These are phyloP conservation scores for Callosobruchus maculatus DNA, from an alignment of 2,888 invertebrate species.

Conservation along the genomic window DNA sequence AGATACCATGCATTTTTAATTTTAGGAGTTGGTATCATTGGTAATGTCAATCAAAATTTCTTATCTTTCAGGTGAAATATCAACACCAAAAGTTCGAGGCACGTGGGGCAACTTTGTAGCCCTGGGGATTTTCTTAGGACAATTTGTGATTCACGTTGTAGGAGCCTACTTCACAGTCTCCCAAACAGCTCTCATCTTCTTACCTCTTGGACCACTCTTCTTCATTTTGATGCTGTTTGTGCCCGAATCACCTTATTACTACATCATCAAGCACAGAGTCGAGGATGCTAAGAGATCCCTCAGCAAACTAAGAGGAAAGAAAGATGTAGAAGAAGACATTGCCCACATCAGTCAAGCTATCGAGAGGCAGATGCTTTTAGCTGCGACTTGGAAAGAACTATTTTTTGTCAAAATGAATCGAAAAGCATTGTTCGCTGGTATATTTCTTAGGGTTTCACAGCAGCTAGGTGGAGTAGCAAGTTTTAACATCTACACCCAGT, in stretches of 20 bases:
- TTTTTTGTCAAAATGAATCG: conserved; percentile 33
- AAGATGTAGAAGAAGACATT: conserved; percentile 32
- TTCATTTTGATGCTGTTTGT: conserved; percentile 56
- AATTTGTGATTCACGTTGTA: conserved; percentile 48
- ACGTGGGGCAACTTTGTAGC: conserved; percentile 37
- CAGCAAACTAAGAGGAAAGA: conserved; percentile 24
- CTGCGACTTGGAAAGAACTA: conserved; percentile 37
- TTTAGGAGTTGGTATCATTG: no score
- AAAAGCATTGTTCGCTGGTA: conserved; percentile 32
- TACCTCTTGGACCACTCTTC: conserved; percentile 56
- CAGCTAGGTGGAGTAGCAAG: conserved; percentile 34
- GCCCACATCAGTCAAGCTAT: conserved; percentile 29
- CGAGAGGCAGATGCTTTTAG: conserved; percentile 36
- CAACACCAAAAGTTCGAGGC: conserved; percentile 36
- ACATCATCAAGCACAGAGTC: conserved; percentile 27
- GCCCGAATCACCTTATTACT: conserved; percentile 54
- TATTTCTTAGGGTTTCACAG: conserved; percentile 36
- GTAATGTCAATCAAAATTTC: no score
- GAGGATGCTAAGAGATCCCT: conserved; percentile 31
- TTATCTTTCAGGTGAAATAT: conserved; percentile 28
- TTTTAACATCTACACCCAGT: conserved; percentile 35
- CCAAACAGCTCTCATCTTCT: conserved; percentile 55
- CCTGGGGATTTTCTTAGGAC: conserved; percentile 31
- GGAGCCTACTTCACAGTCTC: conserved; percentile 52
- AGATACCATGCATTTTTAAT: no score